Evolutionary conservation across 1,140 invertebrate species (phyloP), one percentile per base, ranked within the genome.

Genomic region (Colletes latitarsis): DNA sequence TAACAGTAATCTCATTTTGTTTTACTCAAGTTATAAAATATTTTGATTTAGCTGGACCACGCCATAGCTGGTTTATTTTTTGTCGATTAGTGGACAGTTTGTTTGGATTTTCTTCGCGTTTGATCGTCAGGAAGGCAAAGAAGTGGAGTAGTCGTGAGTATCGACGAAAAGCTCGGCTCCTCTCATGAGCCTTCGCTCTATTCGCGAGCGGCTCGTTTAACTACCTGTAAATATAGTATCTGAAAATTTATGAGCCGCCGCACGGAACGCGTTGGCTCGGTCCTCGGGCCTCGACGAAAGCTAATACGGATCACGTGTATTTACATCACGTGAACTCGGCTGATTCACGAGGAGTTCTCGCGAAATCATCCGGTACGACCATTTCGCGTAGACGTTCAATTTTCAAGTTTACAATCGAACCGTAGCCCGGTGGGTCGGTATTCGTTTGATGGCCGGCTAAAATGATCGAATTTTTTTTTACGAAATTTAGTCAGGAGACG

Each of bases 291-390:
- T 4, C 55, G 57, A 49, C 14, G 79, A 74, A 76, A 77, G 46
- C 60, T 70, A 86, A 86, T 73, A 21, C 55, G 70, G 66, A 72
- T 86, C 82, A 84, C 70, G 79, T 84, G 80, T 63, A 63, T 70
- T 71, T 75, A 62, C 55, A 63, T 75, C 82, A 75, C 80, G 80
- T 75, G 79, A 78, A 55, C 8, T 8, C 21, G 39, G 1, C 57
- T 75, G 70, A 84, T 66, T 85, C 73, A 82, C 39, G 15, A 74
- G 41, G 12, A 14, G 5, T 69, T 1, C 62, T 41, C 49, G 43
- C 19, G 12, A 62, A 84, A 71, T 77, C 15, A n/a, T 77, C 49
- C 15, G 14, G 66, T 58, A 5, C 6, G 6, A 82, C 14, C 43
- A 49, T 46, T 9, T 6, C 43, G 6, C 43, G 58, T 30, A 6